Conservation (phyloP, 2,797 vertebrate genomes). For the Emydoidea blandingii region DNA sequence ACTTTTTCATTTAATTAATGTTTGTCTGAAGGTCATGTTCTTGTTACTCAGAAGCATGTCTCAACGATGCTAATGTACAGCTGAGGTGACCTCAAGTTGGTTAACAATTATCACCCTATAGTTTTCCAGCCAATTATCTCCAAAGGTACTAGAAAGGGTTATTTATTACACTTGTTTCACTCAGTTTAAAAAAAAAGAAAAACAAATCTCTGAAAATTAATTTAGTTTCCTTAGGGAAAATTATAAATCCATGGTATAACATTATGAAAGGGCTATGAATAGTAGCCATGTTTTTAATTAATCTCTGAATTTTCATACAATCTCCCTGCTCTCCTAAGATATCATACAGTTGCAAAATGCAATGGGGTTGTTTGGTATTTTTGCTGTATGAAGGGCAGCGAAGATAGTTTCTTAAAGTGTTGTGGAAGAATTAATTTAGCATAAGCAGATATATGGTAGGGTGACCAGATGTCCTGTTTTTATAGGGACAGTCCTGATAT, state of each 20-base stretch:
- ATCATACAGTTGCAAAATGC: neutral
- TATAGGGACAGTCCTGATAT: too few relatives aligned
- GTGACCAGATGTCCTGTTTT: too few relatives aligned
- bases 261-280: conserved; percentile 45
- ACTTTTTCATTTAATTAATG: conserved; percentile 75
- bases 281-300: conserved; percentile 39
- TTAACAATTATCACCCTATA: conserved; percentile 71
- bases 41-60: conserved; percentile 63
- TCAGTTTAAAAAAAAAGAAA: conserved; percentile 21
- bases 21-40: conserved; percentile 72
- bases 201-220: conserved; percentile 65
- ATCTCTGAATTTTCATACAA: conserved; percentile 33
- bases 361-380: neutral
- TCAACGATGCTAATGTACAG: conserved; percentile 65
- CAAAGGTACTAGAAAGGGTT: conserved; percentile 60
- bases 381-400: neutral
- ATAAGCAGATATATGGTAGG: neutral
- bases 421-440: neutral
- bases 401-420: neutral
- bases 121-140: conserved; percentile 72
- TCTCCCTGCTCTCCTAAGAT: conserved; percentile 20
- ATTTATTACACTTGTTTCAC: conserved; percentile 62
- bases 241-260: conserved; percentile 48
- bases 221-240: conserved; percentile 71
- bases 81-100: conserved; percentile 66